Conservation (phyloP, 2,888 invertebrate genomes). For the Isoperla grammatica region DNA sequence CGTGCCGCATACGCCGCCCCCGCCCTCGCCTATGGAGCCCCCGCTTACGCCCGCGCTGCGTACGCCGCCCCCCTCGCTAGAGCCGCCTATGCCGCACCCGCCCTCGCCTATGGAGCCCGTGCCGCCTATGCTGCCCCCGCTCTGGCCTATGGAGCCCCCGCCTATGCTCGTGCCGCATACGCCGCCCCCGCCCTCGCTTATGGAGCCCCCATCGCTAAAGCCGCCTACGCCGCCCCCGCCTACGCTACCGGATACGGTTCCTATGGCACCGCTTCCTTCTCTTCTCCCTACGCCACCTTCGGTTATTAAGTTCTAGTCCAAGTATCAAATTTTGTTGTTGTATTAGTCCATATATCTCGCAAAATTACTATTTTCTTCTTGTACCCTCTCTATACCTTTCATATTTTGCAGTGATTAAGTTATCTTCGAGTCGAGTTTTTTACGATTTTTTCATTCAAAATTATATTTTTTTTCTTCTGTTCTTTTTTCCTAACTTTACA, state of each 20-base stretch:
- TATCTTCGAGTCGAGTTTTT: too few relatives aligned
- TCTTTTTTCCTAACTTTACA: too few relatives aligned
- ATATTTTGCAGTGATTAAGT: too few relatives aligned
- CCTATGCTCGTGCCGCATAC: neutral
- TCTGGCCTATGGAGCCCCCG: neutral
- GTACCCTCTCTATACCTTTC: too few relatives aligned
- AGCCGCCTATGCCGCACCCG: constrained; percentile 21
- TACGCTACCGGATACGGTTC: neutral
- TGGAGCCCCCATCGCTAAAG: constrained; percentile 13
- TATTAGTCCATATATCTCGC: too few relatives aligned
- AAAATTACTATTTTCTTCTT: too few relatives aligned
- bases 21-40: constrained; percentile 7
- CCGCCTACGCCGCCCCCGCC: constrained; percentile 16
- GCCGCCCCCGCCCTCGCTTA: constrained; percentile 4
- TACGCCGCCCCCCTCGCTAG: constrained; percentile 18
- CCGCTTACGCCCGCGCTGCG: constrained; percentile 13
- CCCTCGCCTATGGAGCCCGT: neutral
- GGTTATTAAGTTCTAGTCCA: constrained; percentile 16
- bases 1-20: constrained; percentile 22
- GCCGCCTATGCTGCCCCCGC: constrained; percentile 8
- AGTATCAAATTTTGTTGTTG: too few relatives aligned
- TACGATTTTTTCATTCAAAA: too few relatives aligned
- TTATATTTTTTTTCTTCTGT: too few relatives aligned
- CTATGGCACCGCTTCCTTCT: constrained; percentile 16
- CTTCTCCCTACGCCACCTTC: constrained; percentile 15